Percentiles rank a stretch among this genome's conserved stretches.
Evolutionary conservation across 35 echinoderm and acorn worm species (phyloP).

Genomic region (Holothuria glaberrima): DNA sequence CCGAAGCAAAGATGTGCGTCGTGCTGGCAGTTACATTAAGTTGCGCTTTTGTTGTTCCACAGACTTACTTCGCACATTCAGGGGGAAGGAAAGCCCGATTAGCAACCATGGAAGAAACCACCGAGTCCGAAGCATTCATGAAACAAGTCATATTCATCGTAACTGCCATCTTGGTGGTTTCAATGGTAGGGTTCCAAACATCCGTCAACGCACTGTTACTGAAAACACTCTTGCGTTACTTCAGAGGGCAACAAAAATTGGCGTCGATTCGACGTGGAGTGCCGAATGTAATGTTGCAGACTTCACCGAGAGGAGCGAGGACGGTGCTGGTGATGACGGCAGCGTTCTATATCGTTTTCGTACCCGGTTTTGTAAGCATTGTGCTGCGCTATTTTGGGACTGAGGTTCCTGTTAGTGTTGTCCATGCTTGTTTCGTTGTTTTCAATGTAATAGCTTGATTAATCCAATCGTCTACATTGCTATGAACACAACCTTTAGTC

Average conservation of each 20-base stretch:
- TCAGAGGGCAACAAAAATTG: not conserved
- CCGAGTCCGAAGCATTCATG: not conserved
- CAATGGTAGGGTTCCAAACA: not conserved
- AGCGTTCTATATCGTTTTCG: too few species aligned
- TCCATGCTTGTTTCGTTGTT: not conserved
- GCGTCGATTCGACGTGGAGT: too few species aligned
- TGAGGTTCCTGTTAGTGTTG: not conserved
- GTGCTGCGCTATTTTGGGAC: not conserved
- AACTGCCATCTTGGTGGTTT: not conserved
- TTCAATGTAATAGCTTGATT: not conserved
- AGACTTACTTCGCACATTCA: not conserved
- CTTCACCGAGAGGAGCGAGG: not conserved
- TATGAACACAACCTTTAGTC: conserved; percentile 6
- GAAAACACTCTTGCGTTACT: not conserved
- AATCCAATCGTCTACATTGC: conserved; percentile 11
- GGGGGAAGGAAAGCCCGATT: not conserved
- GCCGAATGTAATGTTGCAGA: not conserved
- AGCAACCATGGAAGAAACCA: too few species aligned
- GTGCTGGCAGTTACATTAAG: not conserved
- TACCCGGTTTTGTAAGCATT: not conserved
- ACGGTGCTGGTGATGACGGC: conserved; percentile 25
- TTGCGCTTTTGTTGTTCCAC: not conserved
- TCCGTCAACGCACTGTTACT: not conserved
- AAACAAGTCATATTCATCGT: not conserved
- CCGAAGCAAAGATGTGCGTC: not conserved